phyloP scores from a whole-genome alignment of 2,888 invertebrate genomes.

The Lasioglossum villosulum region DNA sequence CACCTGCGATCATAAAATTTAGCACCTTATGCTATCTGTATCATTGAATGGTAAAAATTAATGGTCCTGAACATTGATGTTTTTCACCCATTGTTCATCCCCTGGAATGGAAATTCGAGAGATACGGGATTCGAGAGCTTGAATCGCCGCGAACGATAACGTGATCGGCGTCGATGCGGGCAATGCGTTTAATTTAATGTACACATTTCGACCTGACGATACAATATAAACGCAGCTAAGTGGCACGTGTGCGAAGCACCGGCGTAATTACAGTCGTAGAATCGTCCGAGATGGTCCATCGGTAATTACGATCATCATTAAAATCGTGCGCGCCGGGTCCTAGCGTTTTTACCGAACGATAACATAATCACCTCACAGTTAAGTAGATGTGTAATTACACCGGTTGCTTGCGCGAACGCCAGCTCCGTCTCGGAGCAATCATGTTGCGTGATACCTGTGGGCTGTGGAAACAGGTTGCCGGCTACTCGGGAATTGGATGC shows the following conservation, averaged over 20 bases:
- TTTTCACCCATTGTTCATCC: no score
- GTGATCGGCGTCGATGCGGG: background rate
- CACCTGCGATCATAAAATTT: no score
- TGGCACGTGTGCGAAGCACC: background rate
- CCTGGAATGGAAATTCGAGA: background rate
- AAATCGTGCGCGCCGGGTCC: background rate
- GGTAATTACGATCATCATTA: conserved; percentile 20
- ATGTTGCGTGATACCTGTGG: conserved; percentile 3
- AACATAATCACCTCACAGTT: conserved; percentile 50
- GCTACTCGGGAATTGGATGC: background rate
- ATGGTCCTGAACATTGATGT: no score
- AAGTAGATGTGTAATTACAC: conserved; percentile 54
- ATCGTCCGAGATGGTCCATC: conserved; percentile 23
- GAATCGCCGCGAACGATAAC: background rate
- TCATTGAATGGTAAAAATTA: background rate
- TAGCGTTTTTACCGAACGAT: conserved; percentile 36
- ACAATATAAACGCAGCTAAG: background rate
- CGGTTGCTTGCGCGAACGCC: conserved; percentile 26
- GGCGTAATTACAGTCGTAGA: conserved; percentile 37
- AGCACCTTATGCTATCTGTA: background rate
- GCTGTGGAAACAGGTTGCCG: conserved; percentile 4
- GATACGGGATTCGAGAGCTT: background rate
- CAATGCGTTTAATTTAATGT: background rate
- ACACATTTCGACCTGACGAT: background rate
- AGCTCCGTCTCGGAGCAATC: conserved; percentile 13